Conservation (phyloP, 1,140 invertebrate genomes). For the Neelides sp. region DNA sequence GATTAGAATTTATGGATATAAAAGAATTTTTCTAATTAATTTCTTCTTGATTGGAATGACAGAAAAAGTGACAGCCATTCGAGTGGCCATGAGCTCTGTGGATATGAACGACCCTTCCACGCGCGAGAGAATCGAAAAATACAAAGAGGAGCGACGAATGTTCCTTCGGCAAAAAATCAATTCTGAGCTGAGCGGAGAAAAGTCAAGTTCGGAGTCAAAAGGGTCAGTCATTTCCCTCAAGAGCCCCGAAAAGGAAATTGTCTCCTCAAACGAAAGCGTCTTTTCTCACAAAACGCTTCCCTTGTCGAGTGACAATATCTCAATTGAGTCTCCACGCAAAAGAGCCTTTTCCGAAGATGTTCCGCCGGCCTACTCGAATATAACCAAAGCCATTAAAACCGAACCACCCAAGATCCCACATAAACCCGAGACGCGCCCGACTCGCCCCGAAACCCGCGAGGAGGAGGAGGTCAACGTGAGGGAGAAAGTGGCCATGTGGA, state of each 20-base stretch:
- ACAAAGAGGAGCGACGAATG: slow-evolving; percentile 77
- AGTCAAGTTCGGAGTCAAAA: slow-evolving; percentile 32
- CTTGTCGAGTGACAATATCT: slow-evolving; percentile 36
- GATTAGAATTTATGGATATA: too few species aligned
- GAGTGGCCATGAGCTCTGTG: slow-evolving; percentile 35
- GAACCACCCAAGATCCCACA: slow-evolving; percentile 5
- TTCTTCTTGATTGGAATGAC: slow-evolving; percentile 8
- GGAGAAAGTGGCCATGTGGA: slow-evolving; percentile 26
- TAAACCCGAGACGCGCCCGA: neutral
- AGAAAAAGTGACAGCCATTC: slow-evolving; percentile 22
- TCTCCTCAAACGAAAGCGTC: slow-evolving; percentile 12
- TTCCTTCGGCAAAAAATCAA: slow-evolving; percentile 74
- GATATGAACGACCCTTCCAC: slow-evolving; percentile 45
- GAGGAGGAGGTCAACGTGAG: slow-evolving; percentile 28
- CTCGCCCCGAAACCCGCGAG: too few species aligned
- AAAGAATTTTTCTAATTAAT: too few species aligned
- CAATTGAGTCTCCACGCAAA: slow-evolving; percentile 31
- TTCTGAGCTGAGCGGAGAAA: slow-evolving; percentile 45
- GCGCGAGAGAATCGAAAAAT: slow-evolving; percentile 69
- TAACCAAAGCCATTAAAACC: slow-evolving; percentile 28
- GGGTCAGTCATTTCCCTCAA: slow-evolving; percentile 18
- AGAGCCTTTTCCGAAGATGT: slow-evolving; percentile 27
- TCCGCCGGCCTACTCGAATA: slow-evolving; percentile 6
- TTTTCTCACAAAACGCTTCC: slow-evolving; percentile 22
- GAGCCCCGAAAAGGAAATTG: slow-evolving; percentile 7